Base-by-base conservation (phyloP, 2,888 invertebrate genomes). In the Esperia sulphurella region DNA sequence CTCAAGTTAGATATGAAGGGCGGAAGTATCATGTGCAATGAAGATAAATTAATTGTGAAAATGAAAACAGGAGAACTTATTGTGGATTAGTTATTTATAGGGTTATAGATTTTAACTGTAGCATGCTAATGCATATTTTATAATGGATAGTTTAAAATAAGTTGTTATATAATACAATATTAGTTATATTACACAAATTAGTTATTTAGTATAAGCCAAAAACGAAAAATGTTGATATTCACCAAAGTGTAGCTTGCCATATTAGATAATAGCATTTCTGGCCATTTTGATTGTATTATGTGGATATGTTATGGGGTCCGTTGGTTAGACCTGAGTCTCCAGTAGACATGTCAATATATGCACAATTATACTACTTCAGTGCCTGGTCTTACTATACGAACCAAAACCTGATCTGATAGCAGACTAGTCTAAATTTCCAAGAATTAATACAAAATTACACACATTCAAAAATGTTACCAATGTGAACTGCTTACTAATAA, bases 181-280 rank as follows among this genome's bases (percentile, higher is more conserved):
- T 57, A 58, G 60, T 59, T 60, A 50, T 37, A 45, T 50, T 43
- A 44, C 14, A 48, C 39, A 46, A 49, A 44, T 44, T 50, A 58
- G 51, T 48, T 54, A 49, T 47, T 54, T 68, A 69, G 60, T 60
- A 53, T 68, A 71, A 74, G 72, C 71, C 75, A 75, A 79, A 78
- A 61, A 63, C 63, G 55, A 64, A 68, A 37, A 57, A 51, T 70
- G 68, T 77, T 74, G 65, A 74, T 79, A 74, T 72, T 83, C 79
- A 84, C 88, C 88, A 88, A 89, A 89, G 87, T 79, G 65, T 80
- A 81, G 76, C 84, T 88, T 89, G 89, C 89, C 89, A 89, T 89
- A 87, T 79, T 87, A 86, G 85, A 73, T 72, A 73, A 65, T 71
- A 77, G 59, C 61, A 61, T 61, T 71, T 61, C 70, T 66, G 74